Evolutionary conservation across 2,888 invertebrate species (phyloP).

Genomic region (Phaedon cochleariae): DNA sequence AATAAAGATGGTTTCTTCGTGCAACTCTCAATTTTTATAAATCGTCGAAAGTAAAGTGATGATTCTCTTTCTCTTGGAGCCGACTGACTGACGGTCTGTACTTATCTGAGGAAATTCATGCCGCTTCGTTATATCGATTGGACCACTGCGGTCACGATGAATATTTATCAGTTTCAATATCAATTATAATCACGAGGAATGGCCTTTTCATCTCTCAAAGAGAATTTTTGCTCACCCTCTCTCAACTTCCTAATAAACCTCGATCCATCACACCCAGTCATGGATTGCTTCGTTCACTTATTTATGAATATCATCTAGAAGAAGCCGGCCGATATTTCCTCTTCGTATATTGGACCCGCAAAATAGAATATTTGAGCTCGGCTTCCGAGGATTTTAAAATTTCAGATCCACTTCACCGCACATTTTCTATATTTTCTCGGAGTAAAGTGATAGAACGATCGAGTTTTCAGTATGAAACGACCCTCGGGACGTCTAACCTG

Average conservation of each 20-base stretch:
- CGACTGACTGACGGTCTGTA: too few relatives aligned
- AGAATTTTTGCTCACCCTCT: too few relatives aligned
- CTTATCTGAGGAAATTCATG: too few relatives aligned
- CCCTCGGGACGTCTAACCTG: conserved; percentile 50
- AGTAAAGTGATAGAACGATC: conserved; percentile 52
- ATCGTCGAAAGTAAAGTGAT: too few relatives aligned
- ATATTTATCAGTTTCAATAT: too few relatives aligned
- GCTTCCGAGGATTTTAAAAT: conserved; percentile 52
- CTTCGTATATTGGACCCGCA: conserved; percentile 41
- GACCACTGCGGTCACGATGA: too few relatives aligned
- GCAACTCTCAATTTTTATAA: too few relatives aligned
- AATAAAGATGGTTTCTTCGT: too few relatives aligned
- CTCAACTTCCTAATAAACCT: conserved; percentile 32
- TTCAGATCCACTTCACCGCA: conserved; percentile 50
- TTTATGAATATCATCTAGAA: conserved; percentile 51
- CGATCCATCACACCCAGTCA: conserved; percentile 31
- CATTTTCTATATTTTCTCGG: conserved; percentile 52
- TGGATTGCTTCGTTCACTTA: conserved; percentile 38
- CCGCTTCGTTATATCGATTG: too few relatives aligned
- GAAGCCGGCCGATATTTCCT: conserved; percentile 44
- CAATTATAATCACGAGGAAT: too few relatives aligned
- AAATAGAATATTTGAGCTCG: conserved; percentile 47
- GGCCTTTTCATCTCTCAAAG: too few relatives aligned
- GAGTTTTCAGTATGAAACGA: conserved; percentile 46
- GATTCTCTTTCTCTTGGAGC: too few relatives aligned